Evolutionary conservation across 1,140 invertebrate species (phyloP).

Genomic region (Macrostomum lignano): DNA sequence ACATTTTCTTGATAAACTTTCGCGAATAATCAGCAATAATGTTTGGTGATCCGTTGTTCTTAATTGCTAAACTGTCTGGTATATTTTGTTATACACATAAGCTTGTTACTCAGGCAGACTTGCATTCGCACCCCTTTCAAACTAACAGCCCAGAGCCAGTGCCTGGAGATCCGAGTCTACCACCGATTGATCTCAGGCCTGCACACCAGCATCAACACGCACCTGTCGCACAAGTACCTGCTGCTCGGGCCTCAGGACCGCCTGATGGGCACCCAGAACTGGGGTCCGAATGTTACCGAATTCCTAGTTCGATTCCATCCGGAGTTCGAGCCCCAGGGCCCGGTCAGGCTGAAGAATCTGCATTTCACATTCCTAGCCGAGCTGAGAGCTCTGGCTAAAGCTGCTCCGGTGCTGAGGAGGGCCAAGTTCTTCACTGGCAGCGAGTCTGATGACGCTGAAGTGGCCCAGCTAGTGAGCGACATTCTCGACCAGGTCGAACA

Average conservation of each 20-base stretch:
- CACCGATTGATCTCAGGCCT: conserved; percentile 80
- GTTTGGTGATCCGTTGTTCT: no score
- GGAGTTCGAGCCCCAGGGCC: conserved; percentile 49
- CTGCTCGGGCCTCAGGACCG: not conserved
- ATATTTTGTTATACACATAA: no score
- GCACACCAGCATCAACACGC: conserved; percentile 86
- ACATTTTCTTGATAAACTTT: no score
- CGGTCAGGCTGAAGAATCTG: conserved; percentile 69
- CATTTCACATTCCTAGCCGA: conserved; percentile 87
- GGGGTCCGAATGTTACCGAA: conserved; percentile 65
- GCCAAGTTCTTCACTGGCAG: conserved; percentile 59
- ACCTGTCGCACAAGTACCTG: conserved; percentile 61
- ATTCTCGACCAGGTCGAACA: conserved; percentile 31
- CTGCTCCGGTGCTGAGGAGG: conserved; percentile 55
- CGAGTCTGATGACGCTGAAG: conserved; percentile 52
- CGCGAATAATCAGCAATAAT: no score
- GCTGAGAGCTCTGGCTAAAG: conserved; percentile 59
- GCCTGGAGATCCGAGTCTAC: conserved; percentile 78
- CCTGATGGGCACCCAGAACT: conserved; percentile 33
- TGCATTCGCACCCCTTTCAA: no score
- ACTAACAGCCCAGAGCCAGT: conserved; percentile 35
- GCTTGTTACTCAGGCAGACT: no score
- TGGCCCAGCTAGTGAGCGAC: conserved; percentile 49
- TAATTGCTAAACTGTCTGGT: no score
- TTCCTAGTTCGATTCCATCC: conserved; percentile 62